These are phyloP conservation scores for Recurvirostra avosetta DNA, from an alignment of 2,113 vertebrate species.

Conservation along the genomic window DNA sequence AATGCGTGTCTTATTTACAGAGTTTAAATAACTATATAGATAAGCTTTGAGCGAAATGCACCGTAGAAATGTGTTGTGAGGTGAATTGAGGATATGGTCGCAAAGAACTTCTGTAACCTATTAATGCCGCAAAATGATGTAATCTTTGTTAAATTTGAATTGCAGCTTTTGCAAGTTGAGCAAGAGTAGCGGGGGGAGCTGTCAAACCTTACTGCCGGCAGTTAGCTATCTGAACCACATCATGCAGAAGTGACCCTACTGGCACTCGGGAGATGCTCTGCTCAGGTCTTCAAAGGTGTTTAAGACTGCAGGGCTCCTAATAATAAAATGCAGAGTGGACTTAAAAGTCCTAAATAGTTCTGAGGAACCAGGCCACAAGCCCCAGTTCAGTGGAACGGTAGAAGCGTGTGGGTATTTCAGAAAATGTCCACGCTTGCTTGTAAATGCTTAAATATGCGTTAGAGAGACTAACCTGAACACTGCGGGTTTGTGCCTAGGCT, in stretches of 20 bases:
- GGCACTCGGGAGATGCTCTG: neutral
- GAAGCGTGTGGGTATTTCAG: neutral
- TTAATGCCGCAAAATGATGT: neutral
- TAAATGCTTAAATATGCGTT: neutral
- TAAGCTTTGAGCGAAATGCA: neutral
- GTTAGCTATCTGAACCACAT: neutral
- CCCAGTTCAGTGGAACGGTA: neutral
- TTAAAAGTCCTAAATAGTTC: neutral
- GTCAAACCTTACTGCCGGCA: neutral
- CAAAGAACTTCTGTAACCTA: neutral
- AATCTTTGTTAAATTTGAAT: neutral
- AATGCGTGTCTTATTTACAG: slow-evolving; percentile 42
- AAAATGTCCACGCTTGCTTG: neutral
- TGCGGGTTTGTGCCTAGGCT: neutral
- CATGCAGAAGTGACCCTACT: neutral
- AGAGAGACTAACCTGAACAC: neutral
- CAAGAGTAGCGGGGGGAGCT: neutral
- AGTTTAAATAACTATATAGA: slow-evolving; percentile 32
- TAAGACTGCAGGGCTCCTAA: neutral
- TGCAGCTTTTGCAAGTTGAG: neutral
- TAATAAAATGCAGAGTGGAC: too few relatives aligned
- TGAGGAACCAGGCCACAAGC: neutral
- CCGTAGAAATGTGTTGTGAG: neutral
- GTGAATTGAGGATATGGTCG: neutral
- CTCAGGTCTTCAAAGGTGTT: neutral